These are phyloP conservation scores for Cliona cf. orientalis DNA, from an alignment of 37 sponge, comb jelly and placozoan genomes.

Conservation along the genomic window DNA sequence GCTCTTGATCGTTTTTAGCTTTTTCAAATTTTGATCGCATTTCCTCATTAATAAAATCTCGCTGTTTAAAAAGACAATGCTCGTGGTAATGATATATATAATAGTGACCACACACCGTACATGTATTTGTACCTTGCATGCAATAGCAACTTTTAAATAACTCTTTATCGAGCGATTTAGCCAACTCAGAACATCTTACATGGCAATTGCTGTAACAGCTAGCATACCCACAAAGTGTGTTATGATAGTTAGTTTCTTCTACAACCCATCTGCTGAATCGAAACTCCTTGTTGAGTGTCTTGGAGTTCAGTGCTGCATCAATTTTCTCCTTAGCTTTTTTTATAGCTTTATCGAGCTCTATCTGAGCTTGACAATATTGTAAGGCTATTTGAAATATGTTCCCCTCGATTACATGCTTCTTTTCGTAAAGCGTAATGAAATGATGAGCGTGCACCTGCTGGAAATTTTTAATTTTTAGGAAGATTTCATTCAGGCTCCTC, in stretches of 20 bases:
- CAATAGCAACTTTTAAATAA: slow-evolving; percentile 27
- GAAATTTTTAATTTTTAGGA: not conserved
- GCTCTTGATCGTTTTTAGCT: slow-evolving; percentile 27
- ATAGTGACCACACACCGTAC: slow-evolving; percentile 25
- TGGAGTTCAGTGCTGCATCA: slow-evolving; percentile 2
- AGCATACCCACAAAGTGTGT: slow-evolving; percentile 41
- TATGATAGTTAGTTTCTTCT: slow-evolving; percentile 13
- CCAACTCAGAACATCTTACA: slow-evolving; percentile 4
- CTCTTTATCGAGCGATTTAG: slow-evolving; percentile 21
- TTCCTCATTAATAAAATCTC: not conserved
- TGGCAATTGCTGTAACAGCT: slow-evolving; percentile 52
- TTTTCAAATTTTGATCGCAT: slow-evolving; percentile 21
- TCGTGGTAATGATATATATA: slow-evolving; percentile 33
- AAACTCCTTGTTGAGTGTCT: not conserved
- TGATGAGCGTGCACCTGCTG: slow-evolving; percentile 1
- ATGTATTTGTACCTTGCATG: slow-evolving; percentile 17
- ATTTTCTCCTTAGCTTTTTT: not conserved
- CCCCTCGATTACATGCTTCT: slow-evolving; percentile 21
- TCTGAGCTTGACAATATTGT: slow-evolving; percentile 10
- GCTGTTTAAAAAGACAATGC: not conserved
- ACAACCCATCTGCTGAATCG: not conserved
- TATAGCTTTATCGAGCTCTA: not conserved
- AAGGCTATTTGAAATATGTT: not conserved
- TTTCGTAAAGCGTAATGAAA: not conserved
- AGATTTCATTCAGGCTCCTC: not conserved